A percentile compares a stretch with the other conserved stretches of the same genome.
Conservation (phyloP, 2,113 vertebrate species). For the Irena cyanogastra region DNA sequence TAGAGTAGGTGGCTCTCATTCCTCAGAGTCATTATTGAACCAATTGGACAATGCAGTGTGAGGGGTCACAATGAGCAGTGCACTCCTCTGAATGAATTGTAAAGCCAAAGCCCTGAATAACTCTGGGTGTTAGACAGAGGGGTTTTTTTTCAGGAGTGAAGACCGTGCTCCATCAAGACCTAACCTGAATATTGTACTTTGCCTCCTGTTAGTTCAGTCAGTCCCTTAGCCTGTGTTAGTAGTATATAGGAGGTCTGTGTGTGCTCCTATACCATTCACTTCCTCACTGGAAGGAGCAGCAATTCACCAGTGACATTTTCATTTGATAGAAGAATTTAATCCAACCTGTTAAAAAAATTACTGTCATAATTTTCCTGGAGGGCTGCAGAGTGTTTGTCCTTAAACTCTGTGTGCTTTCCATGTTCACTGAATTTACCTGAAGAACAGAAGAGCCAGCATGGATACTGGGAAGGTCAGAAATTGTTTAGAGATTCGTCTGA, state of each 20-base stretch:
- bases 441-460: neutral
- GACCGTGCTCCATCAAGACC: neutral
- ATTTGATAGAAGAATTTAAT: neutral
- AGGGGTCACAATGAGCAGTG: constrained; percentile 18
- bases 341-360: neutral
- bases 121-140: neutral
- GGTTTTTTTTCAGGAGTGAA: neutral
- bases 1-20: constrained; percentile 16
- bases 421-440: neutral
- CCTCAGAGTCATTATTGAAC: constrained; percentile 40
- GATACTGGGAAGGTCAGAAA: neutral
- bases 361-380: neutral
- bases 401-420: neutral
- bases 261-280: neutral
- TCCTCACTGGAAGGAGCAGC: neutral
- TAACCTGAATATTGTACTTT: constrained; percentile 51
- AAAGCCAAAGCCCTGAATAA: constrained; percentile 30
- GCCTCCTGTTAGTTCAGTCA: constrained; percentile 14
- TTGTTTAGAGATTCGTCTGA: neutral
- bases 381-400: neutral
- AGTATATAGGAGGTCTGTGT: neutral
- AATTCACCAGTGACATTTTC: neutral
- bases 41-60: neutral
- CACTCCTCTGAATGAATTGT: neutral
- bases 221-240: neutral